A percentile compares a stretch with the other conserved stretches of the same genome.
Conservation (phyloP, 2,113 vertebrate species). For the Megaleporinus macrocephalus region DNA sequence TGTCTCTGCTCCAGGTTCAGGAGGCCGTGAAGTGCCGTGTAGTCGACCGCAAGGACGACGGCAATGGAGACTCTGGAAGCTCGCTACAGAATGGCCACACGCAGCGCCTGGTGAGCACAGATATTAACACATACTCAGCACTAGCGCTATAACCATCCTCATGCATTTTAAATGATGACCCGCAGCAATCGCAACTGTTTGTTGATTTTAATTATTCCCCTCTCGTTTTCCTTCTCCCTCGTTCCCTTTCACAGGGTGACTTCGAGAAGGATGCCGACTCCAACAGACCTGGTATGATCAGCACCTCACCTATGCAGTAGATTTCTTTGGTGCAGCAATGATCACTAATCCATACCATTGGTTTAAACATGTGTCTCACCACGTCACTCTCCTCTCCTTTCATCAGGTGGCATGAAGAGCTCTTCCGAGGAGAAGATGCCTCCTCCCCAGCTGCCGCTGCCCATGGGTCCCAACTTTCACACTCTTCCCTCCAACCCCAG, state of each 20-base stretch:
- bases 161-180: slow-evolving; percentile 41
- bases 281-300: slow-evolving; percentile 91
- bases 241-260: slow-evolving; percentile 83
- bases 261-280: slow-evolving; percentile 97
- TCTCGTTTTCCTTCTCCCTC: slow-evolving; percentile 22
- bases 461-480: slow-evolving; percentile 92
- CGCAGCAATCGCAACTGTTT: slow-evolving; percentile 64
- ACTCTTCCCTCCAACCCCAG: slow-evolving; percentile 93
- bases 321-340: too few species aligned
- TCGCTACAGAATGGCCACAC: slow-evolving; percentile 95
- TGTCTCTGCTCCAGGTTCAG: slow-evolving; percentile 83
- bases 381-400: background rate
- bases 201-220: slow-evolving; percentile 37
- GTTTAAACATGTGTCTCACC: background rate
- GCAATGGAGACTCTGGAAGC: slow-evolving; percentile 94
- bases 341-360: background rate
- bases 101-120: slow-evolving; percentile 88
- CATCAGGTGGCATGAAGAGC: slow-evolving; percentile 86
- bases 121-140: background rate
- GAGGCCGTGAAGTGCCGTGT: slow-evolving; percentile 97
- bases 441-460: slow-evolving; percentile 83
- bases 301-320: background rate
- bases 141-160: slow-evolving; percentile 13
- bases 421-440: slow-evolving; percentile 90
- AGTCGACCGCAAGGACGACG: slow-evolving; percentile 95